Base-by-base conservation (phyloP, 2,797 vertebrate genomes). In the Gymnoscopelus microlampas region DNA sequence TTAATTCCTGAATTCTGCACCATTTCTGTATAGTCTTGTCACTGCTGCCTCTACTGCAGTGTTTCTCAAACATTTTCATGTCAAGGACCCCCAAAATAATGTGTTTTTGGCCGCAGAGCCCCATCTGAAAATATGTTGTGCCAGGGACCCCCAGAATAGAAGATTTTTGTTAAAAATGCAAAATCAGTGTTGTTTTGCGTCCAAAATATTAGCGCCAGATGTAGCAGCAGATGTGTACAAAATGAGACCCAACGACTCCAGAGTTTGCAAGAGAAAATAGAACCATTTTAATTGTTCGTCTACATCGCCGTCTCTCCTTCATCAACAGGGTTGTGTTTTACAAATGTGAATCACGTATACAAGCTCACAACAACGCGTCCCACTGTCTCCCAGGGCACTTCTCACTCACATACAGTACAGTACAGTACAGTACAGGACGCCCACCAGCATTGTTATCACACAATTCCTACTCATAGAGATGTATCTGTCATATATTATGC, bases 211-310 rank as follows among this genome's bases (percentile, higher is more conserved):
- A 5, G 5, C 35, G 1, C 35, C 35, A 6, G 35, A 39, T 8
- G 56, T 65, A 71, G 15, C 69, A 67, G 53, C 19, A 49, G 11
- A 59, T 19, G 19, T 1, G 54, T 62, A 68, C 32, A 26, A 35
- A 77, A 23, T 3, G 47, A 75, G 71, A 80, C 73, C 39, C 39
- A 10, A 71, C 77, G 70, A 69, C 49, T 62, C 60, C 71, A 73
- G 13, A 44, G 68, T 90, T 88, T 88, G 68, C 72, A 82, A 87
- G 83, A 89, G 77, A 88, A 87, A 86, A 81, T 83, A 82, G 70
- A 86, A 60, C 72, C 70, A 68, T 77, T 80, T 64, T 81, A 9
- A 44, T 44, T 44, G 2, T 2, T 44, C 39, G 39, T 44, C 39
- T 2, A 44, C 62, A 62, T 81, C 64, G 73, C 82, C 78, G 71